Evolutionary conservation across 2,797 vertebrate species (phyloP).

Genomic region (Rallus crepitans): DNA sequence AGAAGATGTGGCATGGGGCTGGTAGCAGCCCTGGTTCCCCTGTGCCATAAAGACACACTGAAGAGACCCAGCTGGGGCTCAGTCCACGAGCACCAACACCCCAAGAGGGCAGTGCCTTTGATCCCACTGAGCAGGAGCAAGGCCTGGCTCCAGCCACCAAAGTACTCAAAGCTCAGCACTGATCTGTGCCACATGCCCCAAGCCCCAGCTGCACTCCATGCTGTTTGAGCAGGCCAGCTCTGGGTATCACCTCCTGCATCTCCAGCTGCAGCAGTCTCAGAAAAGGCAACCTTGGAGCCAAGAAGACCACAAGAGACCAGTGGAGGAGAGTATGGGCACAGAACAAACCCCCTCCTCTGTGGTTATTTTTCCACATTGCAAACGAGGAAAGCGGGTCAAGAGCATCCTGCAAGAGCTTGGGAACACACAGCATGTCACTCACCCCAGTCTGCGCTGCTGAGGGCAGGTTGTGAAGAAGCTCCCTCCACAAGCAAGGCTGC

Average conservation of each 20-base stretch:
- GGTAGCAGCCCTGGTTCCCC: neutral
- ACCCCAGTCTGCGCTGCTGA: rapidly evolving
- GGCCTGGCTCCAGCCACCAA: neutral
- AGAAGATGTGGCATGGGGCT: neutral
- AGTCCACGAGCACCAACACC: neutral
- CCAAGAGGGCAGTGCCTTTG: neutral
- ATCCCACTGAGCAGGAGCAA: neutral
- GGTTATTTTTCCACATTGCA: rapidly evolving
- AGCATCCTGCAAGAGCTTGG: neutral
- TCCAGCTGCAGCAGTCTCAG: neutral
- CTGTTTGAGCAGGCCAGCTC: neutral
- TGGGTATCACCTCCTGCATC: neutral
- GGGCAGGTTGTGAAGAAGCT: neutral
- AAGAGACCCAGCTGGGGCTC: neutral
- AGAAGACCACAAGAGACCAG: neutral
- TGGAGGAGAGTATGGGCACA: neutral
- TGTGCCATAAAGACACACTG: neutral
- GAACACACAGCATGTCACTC: neutral
- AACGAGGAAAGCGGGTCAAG: neutral
- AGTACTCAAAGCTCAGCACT: neutral
- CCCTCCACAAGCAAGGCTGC: neutral
- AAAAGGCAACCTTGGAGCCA: neutral
- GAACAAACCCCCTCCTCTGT: neutral
- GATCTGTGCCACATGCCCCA: neutral
- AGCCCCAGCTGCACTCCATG: neutral